These are phyloP conservation scores for Diogma glabrata DNA, from an alignment of 2,888 invertebrate genomes.

Conservation along the genomic window DNA sequence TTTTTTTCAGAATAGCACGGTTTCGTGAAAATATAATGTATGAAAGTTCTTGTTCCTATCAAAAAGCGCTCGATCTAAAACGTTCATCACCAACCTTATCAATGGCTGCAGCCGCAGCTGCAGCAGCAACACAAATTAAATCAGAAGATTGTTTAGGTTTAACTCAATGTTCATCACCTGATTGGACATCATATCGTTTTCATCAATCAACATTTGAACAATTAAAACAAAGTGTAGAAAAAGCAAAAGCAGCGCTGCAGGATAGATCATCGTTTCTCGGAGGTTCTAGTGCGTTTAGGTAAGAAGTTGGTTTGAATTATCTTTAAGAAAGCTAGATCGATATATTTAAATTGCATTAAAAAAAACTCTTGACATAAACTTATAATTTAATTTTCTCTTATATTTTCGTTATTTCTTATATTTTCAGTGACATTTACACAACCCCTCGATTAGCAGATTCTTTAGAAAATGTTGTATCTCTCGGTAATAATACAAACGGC, in stretches of 20 bases:
- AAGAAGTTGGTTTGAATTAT: constrained; percentile 24
- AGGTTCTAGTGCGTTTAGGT: constrained; percentile 61
- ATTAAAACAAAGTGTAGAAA: constrained; percentile 80
- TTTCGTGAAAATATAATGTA: constrained; percentile 64
- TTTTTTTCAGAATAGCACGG: constrained; percentile 15
- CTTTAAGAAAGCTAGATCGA: no score
- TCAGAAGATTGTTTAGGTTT: constrained; percentile 39
- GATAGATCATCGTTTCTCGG: constrained; percentile 59
- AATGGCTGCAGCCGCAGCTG: background rate
- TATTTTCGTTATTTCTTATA: background rate
- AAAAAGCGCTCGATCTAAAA: constrained; percentile 69
- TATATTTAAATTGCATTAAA: no score
- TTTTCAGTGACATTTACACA: constrained; percentile 34
- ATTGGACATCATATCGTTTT: constrained; percentile 69
- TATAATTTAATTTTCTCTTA: no score
- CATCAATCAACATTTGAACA: constrained; percentile 83
- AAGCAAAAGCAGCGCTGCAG: constrained; percentile 77
- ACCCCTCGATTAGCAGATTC: constrained; percentile 34
- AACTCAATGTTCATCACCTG: constrained; percentile 44
- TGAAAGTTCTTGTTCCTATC: constrained; percentile 89
- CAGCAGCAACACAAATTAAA: constrained; percentile 27
- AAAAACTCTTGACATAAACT: no score
- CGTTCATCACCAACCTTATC: constrained; percentile 44
- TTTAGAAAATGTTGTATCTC: constrained; percentile 23
- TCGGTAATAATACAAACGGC: constrained; percentile 8